Evolutionary conservation across 2,888 invertebrate species (phyloP), one percentile per base, ranked within the genome.

Genomic region (Lithophane semibrunnea): DNA sequence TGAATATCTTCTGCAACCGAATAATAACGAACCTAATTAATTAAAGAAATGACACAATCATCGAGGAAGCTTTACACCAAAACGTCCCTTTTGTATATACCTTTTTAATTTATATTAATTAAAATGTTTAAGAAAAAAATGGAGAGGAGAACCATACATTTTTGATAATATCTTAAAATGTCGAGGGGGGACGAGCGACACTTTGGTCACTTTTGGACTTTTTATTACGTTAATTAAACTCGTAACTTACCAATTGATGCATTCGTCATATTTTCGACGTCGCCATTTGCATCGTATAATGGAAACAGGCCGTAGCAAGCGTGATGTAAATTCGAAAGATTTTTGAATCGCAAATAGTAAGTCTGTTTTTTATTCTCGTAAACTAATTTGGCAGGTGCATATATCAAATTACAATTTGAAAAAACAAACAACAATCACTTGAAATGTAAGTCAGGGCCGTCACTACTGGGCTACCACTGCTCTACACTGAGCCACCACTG

Each of bases 11-110:
- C 49, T 81, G 76, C 70, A 79, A 80, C 56, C 47, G 68, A 73
- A 75, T 80, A 80, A 81, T 79, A 73, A 72, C 37, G 54, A 54
- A 70, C 18, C 24, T 80, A 88, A 88, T 86, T 85, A 79, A 88
- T 87, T 86, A 80, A 61, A 64, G 21, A 63, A 29, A 56, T 63
- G 63, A 60, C 73, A 76, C 74, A 79, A 83, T 74, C 68, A 84
- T 68, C 64, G 24, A 65, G 63, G 65, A 56, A 84, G 61, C 60
- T 70, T 73, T 71, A 52, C 56, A n/a, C 37, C 21, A 42, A 71
- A 74, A 42, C 67, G 52, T 75, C 73, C 64, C 73, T 79, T 84
- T 70, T 72, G 64, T 75, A 29, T 44, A 9, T 24, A 58, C 37
- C 63, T 63, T 73, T 65, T 70, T 79, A 80, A 71, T 75, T 73